Base-by-base conservation (phyloP, 2,113 vertebrate species). In the Brachirus orientalis region DNA sequence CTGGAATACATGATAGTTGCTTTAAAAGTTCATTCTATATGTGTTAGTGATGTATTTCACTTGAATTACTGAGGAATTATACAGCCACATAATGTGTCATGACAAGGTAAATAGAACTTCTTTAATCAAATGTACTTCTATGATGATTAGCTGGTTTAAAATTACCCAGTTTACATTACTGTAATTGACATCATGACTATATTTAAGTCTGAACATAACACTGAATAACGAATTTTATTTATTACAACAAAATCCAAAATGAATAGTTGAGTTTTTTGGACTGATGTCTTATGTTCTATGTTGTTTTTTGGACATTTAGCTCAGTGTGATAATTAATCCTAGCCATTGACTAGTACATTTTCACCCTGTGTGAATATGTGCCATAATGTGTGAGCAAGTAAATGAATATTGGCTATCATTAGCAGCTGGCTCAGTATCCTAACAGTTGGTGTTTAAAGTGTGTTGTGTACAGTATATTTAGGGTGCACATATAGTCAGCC, bases 381-480 rank as follows among this genome's bases (percentile, higher is more conserved):
- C 61, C 65, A 9, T 46, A 6, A 59, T 43, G 13, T 63, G 9
- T 43, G 38, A 66, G 51, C 48, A 44, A 46, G 2, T 68, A 10
- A 41, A 63, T 52, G 17, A 63, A 22, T 50, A 58, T 38, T 48
- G n/a, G 4, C 19, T 45, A 44, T 8, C 18, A 44, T 48, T 10
- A 40, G 18, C 3, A 54, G 36, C 38, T 47, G 56, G 38, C 62
- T 52, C 44, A 28, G 52, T 35, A 40, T 65, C 16, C 37, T 45
- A 52, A 2, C 1, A 18, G 20, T 18, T n/a, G n/a, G 22, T 62
- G 3, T 18, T 57, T 8, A 50, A 41, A 65, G 56, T 62, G 28
- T 56, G 46, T 22, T 12, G 22, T 44, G 22, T 60, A 46, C 58
- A 55, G 17, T 63, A 38, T 48, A 63, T 63, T 57, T 80, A 38